A percentile compares a stretch with the other conserved stretches of the same genome.
phyloP scores from a whole-genome alignment of 1,140 invertebrate genomes.

The Steinernema feltiae region DNA sequence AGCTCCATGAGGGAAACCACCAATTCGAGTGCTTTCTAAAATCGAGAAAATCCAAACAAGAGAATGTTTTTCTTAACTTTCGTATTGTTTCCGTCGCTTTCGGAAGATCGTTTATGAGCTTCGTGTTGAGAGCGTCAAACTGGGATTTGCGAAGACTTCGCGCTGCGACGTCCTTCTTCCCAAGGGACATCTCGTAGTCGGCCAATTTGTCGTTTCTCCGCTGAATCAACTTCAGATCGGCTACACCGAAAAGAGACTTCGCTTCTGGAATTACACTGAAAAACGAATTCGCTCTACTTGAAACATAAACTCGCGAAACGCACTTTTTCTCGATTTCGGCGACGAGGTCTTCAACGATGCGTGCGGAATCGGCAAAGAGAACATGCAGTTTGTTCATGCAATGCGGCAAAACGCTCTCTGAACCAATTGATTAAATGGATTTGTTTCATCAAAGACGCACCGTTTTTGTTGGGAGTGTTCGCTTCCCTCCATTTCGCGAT shows the following conservation, averaged over 20 bases:
- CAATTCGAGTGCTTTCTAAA: background rate
- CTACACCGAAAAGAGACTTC: conserved; percentile 10
- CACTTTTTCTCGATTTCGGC: background rate
- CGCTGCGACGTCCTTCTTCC: conserved; percentile 23
- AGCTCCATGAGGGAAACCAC: background rate
- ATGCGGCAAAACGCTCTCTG: conserved; percentile 19
- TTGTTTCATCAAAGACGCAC: background rate
- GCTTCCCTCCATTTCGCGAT: background rate
- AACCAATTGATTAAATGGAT: background rate
- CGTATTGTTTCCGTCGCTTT: background rate
- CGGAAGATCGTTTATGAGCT: background rate
- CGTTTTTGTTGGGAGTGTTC: background rate
- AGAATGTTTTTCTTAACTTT: background rate
- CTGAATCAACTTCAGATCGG: conserved; percentile 45
- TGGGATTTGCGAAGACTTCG: background rate
- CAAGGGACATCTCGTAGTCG: conserved; percentile 40
- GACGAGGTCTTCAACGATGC: background rate
- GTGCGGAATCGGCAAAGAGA: background rate
- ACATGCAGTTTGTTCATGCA: background rate
- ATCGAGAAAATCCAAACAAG: background rate
- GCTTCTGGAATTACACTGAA: conserved; percentile 30
- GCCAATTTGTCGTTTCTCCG: conserved; percentile 48
- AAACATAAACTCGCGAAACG: too few relatives aligned
- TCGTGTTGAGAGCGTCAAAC: background rate
- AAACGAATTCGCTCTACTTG: too few relatives aligned